Percentiles rank a stretch among this genome's conserved stretches.
Evolutionary conservation across 1,140 invertebrate species (phyloP).

Genomic region (Sesamia nonagrioides): DNA sequence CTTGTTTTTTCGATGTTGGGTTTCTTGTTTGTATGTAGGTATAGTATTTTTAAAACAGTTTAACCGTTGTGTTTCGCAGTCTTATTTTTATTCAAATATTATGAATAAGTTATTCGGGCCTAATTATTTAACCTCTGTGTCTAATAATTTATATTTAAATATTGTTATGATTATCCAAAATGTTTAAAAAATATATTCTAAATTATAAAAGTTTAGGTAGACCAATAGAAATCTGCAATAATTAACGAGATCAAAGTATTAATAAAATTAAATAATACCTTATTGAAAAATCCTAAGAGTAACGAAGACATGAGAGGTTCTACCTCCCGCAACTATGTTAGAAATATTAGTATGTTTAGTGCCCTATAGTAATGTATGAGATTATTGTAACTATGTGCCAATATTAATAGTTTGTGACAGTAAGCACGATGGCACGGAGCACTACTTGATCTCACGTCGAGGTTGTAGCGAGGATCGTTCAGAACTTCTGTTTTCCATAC

Average conservation of each 20-base stretch:
- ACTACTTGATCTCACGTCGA: slow-evolving; percentile 38
- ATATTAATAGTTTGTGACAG: slow-evolving; percentile 17
- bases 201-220: slow-evolving; percentile 2
- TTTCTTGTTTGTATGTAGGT: slow-evolving; percentile 8
- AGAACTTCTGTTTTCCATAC: background rate
- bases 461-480: background rate
- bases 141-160: slow-evolving; percentile 1
- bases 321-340: background rate
- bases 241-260: background rate
- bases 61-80: background rate
- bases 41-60: slow-evolving; percentile 2
- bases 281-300: background rate
- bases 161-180: slow-evolving; percentile 8
- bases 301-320: slow-evolving; percentile 23
- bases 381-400: slow-evolving; percentile 32
- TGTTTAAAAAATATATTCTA: slow-evolving; percentile 32
- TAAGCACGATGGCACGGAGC: slow-evolving; percentile 14
- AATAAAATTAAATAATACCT: background rate
- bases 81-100: slow-evolving; percentile 1
- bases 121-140: background rate
- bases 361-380: slow-evolving; percentile 25
- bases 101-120: slow-evolving; percentile 9
- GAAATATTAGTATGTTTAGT: slow-evolving; percentile 9
- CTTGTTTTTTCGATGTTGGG: slow-evolving; percentile 7
- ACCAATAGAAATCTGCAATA: background rate